Evolutionary conservation across 1,140 invertebrate genomes (phyloP).

Genomic region (Orussus abietinus): DNA sequence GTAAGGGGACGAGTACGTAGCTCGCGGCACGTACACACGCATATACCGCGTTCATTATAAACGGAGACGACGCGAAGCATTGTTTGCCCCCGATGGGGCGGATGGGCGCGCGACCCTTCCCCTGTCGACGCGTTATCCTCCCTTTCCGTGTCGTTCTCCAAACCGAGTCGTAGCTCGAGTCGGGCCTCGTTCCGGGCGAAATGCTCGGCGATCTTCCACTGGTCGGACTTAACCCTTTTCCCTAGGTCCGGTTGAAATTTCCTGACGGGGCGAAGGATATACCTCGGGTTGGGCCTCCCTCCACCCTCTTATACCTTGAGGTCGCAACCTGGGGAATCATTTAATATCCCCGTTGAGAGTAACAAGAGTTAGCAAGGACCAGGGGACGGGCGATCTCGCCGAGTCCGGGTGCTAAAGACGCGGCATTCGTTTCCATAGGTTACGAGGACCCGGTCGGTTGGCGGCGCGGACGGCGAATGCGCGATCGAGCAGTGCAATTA

Average conservation of each 20-base stretch:
- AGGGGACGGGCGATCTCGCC: no score
- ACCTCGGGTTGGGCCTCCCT: no score
- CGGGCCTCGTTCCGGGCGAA: no score
- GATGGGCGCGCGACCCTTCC: conserved; percentile 37
- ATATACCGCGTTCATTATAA: conserved; percentile 48
- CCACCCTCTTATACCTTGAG: no score
- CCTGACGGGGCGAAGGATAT: no score
- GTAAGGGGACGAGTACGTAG: conserved; percentile 34
- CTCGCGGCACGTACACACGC: conserved; percentile 22
- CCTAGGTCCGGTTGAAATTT: no score
- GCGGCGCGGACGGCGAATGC: conserved; percentile 32
- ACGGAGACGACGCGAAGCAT: conserved; percentile 51
- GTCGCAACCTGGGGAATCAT: no score
- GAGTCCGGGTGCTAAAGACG: conserved; percentile 36
- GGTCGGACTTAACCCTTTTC: no score
- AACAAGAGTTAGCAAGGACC: no score
- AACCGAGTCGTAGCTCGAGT: no score
- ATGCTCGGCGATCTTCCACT: no score
- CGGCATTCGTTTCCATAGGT: conserved; percentile 39
- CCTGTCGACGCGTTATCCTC: conserved; percentile 11
- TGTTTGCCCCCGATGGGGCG: conserved; percentile 52
- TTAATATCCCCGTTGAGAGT: no score
- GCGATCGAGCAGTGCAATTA: conserved; percentile 44
- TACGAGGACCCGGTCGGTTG: conserved; percentile 28
- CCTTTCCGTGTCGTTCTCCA: conserved; percentile 26